These are phyloP conservation scores for Myodes glareolus DNA, from an alignment of 2,113 vertebrate species.

Conservation along the genomic window DNA sequence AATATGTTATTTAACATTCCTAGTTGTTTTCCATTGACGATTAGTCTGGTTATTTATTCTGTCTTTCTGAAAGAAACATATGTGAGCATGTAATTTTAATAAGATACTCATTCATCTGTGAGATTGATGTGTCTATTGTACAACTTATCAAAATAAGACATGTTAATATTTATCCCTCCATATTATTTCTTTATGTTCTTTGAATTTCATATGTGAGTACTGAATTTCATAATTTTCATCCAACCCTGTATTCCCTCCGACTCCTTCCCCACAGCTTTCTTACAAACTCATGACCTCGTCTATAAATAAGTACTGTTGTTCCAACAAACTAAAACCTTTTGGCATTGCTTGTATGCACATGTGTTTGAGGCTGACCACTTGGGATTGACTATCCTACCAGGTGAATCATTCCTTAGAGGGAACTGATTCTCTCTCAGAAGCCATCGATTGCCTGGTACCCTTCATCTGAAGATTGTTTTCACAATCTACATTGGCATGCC, in stretches of 20 bases:
- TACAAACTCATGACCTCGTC: not conserved
- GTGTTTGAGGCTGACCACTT: not conserved
- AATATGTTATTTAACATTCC: constrained; percentile 27
- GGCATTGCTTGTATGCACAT: not conserved
- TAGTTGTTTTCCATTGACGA: constrained; percentile 56
- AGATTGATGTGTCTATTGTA: not conserved
- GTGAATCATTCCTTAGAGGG: not conserved
- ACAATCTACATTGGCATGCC: not conserved
- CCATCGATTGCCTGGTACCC: no score
- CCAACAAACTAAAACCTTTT: not conserved
- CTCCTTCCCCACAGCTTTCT: not conserved
- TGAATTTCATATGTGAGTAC: not conserved
- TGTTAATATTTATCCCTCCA: not conserved
- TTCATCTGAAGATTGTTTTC: not conserved
- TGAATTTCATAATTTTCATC: not conserved
- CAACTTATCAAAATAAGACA: not conserved
- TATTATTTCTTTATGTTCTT: not conserved
- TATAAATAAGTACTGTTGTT: not conserved
- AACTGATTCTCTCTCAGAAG: not conserved
- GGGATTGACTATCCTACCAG: not conserved
- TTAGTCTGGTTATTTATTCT: constrained; percentile 35
- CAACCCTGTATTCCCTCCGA: not conserved
- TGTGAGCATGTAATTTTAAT: not conserved
- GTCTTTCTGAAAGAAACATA: constrained; percentile 11
- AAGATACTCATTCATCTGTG: constrained; percentile 24